Evolutionary conservation across 2,797 vertebrate species (phyloP).

Genomic region (Paguma larvata): DNA sequence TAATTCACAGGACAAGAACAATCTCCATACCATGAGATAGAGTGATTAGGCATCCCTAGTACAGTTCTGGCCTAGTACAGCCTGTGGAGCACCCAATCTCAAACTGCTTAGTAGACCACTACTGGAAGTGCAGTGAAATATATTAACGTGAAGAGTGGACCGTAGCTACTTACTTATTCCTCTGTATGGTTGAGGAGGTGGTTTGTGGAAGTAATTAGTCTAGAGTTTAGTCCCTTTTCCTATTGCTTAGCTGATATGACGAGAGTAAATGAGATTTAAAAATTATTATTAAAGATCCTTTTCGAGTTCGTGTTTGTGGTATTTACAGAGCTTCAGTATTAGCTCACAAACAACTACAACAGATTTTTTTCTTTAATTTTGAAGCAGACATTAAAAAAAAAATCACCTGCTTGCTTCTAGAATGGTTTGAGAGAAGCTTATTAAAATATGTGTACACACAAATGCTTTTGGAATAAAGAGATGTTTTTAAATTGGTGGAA

Average conservation of each 20-base stretch:
- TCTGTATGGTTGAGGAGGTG: neutral
- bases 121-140: neutral
- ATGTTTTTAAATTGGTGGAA: neutral
- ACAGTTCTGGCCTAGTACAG: neutral
- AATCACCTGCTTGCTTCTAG: neutral
- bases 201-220: neutral
- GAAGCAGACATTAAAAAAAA: neutral
- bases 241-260: neutral
- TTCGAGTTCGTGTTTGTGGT: neutral
- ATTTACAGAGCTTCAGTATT: neutral
- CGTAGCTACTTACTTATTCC: neutral
- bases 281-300: neutral
- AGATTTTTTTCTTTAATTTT: conserved; percentile 24
- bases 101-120: neutral
- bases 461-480: neutral
- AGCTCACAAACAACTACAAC: neutral
- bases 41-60: neutral
- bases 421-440: neutral
- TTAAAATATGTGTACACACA: neutral
- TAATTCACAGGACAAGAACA: neutral
- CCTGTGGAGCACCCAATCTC: neutral
- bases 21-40: neutral
- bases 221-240: neutral
- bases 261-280: neutral
- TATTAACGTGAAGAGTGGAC: neutral